Percentiles rank a stretch among this genome's conserved stretches.
phyloP scores from a whole-genome alignment of 2,888 invertebrate genomes.

The Esperia sulphurella region DNA sequence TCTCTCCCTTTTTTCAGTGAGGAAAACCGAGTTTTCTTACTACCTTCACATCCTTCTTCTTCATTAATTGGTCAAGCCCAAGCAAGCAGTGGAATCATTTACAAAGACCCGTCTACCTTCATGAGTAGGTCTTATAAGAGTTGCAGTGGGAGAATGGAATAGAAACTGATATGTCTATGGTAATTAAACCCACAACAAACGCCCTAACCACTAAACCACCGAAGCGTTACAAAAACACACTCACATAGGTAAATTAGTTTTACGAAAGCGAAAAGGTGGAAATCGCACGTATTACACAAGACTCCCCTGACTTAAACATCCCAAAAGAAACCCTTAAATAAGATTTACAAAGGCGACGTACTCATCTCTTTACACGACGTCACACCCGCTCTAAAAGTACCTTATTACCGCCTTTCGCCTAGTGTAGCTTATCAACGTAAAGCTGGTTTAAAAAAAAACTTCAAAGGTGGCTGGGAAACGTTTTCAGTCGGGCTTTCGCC shows the following conservation, averaged over 20 bases:
- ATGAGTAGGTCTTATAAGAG: no score
- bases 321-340: conserved; percentile 41
- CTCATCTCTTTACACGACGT: conserved; percentile 41
- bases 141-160: no score
- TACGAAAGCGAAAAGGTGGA: conserved; percentile 4
- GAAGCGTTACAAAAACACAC: not conserved
- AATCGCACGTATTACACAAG: not conserved
- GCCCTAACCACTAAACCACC: no score
- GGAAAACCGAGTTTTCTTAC: no score
- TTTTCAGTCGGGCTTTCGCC: conserved; percentile 77
- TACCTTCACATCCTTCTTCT: no score
- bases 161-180: no score
- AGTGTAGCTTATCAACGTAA: conserved; percentile 73
- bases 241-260: conserved; percentile 6
- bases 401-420: conserved; percentile 33
- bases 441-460: conserved; percentile 59
- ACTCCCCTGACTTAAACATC: not conserved
- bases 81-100: no score
- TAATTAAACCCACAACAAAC: no score
- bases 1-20: no score
- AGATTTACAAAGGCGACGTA: conserved; percentile 41
- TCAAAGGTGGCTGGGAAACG: conserved; percentile 69
- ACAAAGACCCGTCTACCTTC: no score
- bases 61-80: no score
- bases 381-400: conserved; percentile 2